Evolutionary conservation across 2,797 vertebrate genomes (phyloP).

Genomic region (Darevskia nairensis): DNA sequence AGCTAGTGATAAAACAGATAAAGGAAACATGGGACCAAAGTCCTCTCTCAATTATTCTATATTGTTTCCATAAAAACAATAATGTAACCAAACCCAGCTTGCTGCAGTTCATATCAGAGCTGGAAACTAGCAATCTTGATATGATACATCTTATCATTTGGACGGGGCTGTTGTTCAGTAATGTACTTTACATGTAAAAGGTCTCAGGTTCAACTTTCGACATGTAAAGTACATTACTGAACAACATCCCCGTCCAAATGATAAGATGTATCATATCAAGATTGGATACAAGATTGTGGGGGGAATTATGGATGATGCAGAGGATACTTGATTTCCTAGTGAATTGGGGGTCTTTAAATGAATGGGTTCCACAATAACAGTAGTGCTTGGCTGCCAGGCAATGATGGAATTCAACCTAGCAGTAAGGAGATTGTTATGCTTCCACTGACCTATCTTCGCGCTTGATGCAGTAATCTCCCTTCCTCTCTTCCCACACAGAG

Average conservation of each 20-base stretch:
- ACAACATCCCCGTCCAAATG: no score
- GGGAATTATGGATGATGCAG: not conserved
- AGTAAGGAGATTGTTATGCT: no score
- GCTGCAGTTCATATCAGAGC: not conserved
- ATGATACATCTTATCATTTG: not conserved
- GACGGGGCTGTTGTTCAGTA: no score
- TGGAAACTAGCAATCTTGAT: not conserved
- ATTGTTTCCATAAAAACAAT: not conserved
- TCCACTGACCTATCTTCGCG: no score
- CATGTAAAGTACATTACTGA: no score
- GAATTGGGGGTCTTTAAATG: not conserved
- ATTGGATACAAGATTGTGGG: no score
- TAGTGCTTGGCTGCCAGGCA: not conserved
- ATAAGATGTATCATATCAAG: not conserved
- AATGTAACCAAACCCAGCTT: not conserved
- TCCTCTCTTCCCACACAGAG: no score
- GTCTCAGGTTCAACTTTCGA: no score
- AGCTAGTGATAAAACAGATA: constrained; percentile 35
- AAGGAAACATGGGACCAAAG: constrained; percentile 18
- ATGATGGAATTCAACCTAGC: not conserved
- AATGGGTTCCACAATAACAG: not conserved
- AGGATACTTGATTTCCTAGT: not conserved
- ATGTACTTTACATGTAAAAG: no score
- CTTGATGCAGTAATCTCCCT: no score
- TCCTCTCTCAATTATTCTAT: not conserved